Conservation (phyloP, 1,140 invertebrate species). For the Streblospio benedicti region DNA sequence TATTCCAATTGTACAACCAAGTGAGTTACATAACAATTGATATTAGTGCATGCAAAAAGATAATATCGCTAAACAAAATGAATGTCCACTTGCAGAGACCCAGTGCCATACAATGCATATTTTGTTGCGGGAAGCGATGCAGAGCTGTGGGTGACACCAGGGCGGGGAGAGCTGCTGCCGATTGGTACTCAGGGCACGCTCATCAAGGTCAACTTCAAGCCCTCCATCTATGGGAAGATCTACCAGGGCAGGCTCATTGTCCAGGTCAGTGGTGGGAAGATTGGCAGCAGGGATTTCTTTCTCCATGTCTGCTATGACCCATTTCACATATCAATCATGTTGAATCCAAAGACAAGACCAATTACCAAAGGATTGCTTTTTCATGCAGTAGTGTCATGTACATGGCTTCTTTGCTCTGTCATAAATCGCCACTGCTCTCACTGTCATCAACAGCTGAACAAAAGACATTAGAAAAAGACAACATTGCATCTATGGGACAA, state of each 20-base stretch:
- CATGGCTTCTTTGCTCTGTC: not conserved
- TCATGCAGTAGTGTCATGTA: not conserved
- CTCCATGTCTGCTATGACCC: not conserved
- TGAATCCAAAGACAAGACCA: too few species aligned
- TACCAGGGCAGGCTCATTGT: conserved; percentile 39
- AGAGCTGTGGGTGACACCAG: conserved; percentile 38
- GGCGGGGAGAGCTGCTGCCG: conserved; percentile 39
- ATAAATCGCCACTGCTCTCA: not conserved
- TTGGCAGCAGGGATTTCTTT: too few species aligned
- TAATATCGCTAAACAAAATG: not conserved
- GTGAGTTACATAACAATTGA: too few species aligned
- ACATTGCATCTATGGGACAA: too few species aligned
- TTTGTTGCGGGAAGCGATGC: conserved; percentile 40
- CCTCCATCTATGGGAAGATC: conserved; percentile 41
- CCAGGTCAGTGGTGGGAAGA: conserved; percentile 32
- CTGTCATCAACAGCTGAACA: too few species aligned
- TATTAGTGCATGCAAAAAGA: not conserved
- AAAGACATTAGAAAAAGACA: too few species aligned
- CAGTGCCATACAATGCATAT: conserved; percentile 36
- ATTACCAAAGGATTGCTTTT: not conserved
- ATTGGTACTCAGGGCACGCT: conserved; percentile 32
- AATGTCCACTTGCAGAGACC: conserved; percentile 24
- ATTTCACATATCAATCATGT: too few species aligned
- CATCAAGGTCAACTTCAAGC: conserved; percentile 36
- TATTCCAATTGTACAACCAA: too few species aligned